These are phyloP conservation scores for Yasuhikotakia modesta DNA, from an alignment of 2,797 vertebrate genomes.

Conservation along the genomic window DNA sequence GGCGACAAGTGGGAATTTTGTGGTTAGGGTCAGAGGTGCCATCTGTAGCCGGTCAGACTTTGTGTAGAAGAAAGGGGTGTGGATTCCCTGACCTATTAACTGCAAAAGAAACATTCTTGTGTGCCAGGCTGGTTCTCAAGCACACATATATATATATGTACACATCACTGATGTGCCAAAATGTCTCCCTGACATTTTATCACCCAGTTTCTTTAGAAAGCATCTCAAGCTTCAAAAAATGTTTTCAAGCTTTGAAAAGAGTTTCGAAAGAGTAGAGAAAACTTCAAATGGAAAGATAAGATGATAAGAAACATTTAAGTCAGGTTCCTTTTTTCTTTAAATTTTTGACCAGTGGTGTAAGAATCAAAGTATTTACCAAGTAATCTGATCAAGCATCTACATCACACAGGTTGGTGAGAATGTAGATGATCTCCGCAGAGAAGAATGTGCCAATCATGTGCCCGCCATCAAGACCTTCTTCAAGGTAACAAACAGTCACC, in stretches of 20 bases:
- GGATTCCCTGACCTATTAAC: slow-evolving; percentile 46
- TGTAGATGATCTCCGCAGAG: slow-evolving; percentile 75
- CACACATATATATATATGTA: slow-evolving; percentile 17
- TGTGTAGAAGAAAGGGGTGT: slow-evolving; percentile 23
- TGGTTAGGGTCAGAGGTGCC: slow-evolving; percentile 61
- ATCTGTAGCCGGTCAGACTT: slow-evolving; percentile 63
- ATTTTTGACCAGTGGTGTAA: too few relatives aligned
- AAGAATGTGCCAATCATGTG: slow-evolving; percentile 77
- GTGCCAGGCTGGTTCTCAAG: slow-evolving; percentile 1
- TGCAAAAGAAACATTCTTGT: slow-evolving; percentile 30
- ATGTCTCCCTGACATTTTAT: too few relatives aligned
- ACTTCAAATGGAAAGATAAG: too few relatives aligned
- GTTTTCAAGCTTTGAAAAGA: too few relatives aligned
- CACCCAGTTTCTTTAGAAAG: too few relatives aligned
- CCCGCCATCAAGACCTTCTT: slow-evolving; percentile 78
- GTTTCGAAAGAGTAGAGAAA: too few relatives aligned
- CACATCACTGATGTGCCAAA: slow-evolving; percentile 21
- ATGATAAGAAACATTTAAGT: too few relatives aligned
- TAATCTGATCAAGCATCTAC: not conserved
- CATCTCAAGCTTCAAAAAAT: too few relatives aligned
- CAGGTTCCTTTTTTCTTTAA: too few relatives aligned
- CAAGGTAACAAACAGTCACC: slow-evolving; percentile 68
- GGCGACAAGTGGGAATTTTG: slow-evolving; percentile 60
- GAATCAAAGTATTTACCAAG: too few relatives aligned
- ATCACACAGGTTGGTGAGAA: slow-evolving; percentile 74